Percentiles rank a stretch among this genome's conserved stretches.
Evolutionary conservation across 2,113 vertebrate genomes (phyloP).

Genomic region (Leptosomus discolor): DNA sequence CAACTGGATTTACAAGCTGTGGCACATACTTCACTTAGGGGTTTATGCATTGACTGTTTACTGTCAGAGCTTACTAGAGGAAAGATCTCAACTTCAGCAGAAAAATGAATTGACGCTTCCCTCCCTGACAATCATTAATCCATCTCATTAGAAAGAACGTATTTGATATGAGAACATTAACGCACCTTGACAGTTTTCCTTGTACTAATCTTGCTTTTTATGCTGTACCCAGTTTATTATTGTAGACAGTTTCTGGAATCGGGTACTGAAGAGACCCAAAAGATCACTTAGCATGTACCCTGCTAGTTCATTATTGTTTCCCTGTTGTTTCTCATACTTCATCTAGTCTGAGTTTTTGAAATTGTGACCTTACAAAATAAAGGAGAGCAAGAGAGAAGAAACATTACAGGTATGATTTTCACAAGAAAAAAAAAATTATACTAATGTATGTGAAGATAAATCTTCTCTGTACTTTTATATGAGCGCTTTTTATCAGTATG

Average conservation of each 20-base stretch:
- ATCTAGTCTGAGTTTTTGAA: background rate
- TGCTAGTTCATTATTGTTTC: background rate
- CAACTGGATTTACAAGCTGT: background rate
- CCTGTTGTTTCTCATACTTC: background rate
- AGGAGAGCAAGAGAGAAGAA: background rate
- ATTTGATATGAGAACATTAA: background rate
- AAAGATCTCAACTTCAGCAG: background rate
- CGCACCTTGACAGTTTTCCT: background rate
- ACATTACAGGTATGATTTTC: background rate
- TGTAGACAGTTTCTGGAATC: background rate
- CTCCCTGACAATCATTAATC: background rate
- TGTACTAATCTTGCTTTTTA: background rate
- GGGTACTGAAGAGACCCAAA: background rate
- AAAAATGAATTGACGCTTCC: background rate
- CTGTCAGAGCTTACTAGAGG: background rate
- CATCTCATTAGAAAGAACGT: background rate
- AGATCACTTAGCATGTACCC: background rate
- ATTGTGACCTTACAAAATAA: background rate
- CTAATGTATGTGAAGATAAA: background rate
- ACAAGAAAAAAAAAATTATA: background rate
- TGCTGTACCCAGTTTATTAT: background rate
- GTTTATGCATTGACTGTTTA: background rate
- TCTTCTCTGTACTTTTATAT: background rate
- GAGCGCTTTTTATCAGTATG: background rate
- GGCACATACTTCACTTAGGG: background rate